Evolutionary conservation across 2,113 vertebrate genomes (phyloP).

Genomic region (Pleuronectes platessa): DNA sequence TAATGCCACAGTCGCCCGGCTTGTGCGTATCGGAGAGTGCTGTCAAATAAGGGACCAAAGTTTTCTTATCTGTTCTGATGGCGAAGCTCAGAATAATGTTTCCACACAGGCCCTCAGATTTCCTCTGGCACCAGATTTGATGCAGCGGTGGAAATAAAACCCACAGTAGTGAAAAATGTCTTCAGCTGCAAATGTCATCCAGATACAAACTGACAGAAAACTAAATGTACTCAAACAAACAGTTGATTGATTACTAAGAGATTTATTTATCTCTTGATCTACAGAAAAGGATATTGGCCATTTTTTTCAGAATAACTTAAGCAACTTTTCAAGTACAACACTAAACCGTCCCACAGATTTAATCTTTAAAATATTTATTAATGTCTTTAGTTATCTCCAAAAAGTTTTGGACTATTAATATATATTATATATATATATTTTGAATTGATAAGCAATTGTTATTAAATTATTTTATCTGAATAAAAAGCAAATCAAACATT

Average conservation of each 20-base stretch:
- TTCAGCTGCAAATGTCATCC: neutral
- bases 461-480: too few relatives aligned
- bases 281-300: neutral
- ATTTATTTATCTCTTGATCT: neutral
- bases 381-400: too few relatives aligned
- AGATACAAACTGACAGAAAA: neutral
- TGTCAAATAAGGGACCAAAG: constrained; percentile 15
- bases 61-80: constrained; percentile 6
- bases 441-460: neutral
- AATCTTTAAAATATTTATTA: neutral
- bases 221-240: neutral
- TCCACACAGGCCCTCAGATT: constrained; percentile 5
- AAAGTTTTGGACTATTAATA: too few relatives aligned
- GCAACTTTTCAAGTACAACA: neutral
- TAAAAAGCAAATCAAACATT: too few relatives aligned
- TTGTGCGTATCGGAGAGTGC: constrained; percentile 10
- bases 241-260: neutral
- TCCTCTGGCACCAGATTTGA: neutral
- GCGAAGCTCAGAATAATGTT: constrained; percentile 1
- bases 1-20: constrained; percentile 6
- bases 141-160: neutral
- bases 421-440: neutral
- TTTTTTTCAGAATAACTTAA: too few relatives aligned
- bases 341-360: neutral
- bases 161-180: too few relatives aligned